A percentile compares a stretch with the other conserved stretches of the same genome.
Evolutionary conservation across 1,140 invertebrate genomes (phyloP).

Genomic region (Platorchestia sp.): DNA sequence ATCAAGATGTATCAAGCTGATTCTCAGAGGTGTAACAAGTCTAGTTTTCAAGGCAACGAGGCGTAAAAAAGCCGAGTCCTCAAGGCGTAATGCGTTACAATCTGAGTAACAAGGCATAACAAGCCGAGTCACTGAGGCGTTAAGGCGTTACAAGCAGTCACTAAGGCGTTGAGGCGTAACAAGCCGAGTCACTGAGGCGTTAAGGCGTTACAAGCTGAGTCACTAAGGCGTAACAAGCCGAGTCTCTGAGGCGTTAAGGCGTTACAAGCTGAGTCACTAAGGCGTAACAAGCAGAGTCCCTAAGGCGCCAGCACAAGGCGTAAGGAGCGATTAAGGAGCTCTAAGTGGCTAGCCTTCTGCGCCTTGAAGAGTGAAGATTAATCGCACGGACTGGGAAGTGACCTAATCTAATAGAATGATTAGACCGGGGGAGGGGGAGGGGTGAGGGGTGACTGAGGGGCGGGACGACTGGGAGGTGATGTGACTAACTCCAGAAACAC

Average conservation of each 20-base stretch:
- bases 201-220: neutral
- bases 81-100: no score
- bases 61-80: neutral
- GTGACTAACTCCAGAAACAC: no score
- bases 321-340: slow-evolving; percentile 21
- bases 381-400: neutral
- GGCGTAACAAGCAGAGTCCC: neutral
- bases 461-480: no score
- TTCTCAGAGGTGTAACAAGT: no score
- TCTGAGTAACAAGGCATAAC: neutral
- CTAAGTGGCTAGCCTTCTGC: slow-evolving; percentile 39
- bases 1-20: no score
- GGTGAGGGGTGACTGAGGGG: neutral
- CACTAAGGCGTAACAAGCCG: neutral
- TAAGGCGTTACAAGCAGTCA: neutral
- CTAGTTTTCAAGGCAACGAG: no score
- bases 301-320: slow-evolving; percentile 4
- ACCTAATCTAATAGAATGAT: neutral
- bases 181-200: neutral
- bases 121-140: neutral
- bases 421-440: neutral
- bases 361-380: slow-evolving; percentile 56
- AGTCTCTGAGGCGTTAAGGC: neutral
- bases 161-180: neutral
- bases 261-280: no score